These are phyloP conservation scores for Pasiphila rectangulata DNA, from an alignment of 2,888 invertebrate genomes.

Conservation along the genomic window DNA sequence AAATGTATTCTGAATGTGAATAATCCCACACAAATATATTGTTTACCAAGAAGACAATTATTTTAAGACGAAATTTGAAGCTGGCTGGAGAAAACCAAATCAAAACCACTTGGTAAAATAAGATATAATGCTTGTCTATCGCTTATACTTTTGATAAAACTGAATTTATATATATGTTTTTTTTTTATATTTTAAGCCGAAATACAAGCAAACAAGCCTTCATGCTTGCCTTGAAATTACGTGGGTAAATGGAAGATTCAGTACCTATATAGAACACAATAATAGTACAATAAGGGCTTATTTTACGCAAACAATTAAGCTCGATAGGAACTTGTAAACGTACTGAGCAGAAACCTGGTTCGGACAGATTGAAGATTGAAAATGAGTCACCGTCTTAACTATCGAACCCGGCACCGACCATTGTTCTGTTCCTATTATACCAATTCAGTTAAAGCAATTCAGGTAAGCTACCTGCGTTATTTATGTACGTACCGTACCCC, in stretches of 20 bases:
- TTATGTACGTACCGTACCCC: too few species aligned
- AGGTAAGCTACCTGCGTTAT: too few species aligned
- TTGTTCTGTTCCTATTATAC: slow-evolving; percentile 15
- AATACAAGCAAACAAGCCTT: too few species aligned
- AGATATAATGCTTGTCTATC: too few species aligned
- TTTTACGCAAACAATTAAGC: slow-evolving; percentile 26
- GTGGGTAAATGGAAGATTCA: neutral
- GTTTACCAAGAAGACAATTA: slow-evolving; percentile 15
- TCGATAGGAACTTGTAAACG: slow-evolving; percentile 26
- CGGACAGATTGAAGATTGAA: slow-evolving; percentile 35
- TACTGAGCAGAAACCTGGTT: slow-evolving; percentile 32
- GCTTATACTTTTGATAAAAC: too few species aligned
- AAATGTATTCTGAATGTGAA: slow-evolving; percentile 27
- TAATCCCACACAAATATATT: slow-evolving; percentile 23
- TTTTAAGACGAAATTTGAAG: neutral
- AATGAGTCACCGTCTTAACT: slow-evolving; percentile 29
- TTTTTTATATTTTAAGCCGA: too few species aligned
- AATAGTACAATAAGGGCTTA: slow-evolving; percentile 6
- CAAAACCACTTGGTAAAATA: neutral
- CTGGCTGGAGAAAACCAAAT: neutral
- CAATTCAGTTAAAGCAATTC: too few species aligned
- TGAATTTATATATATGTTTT: too few species aligned
- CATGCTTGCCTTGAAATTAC: neutral
- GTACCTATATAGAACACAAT: neutral
- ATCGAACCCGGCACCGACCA: slow-evolving; percentile 15